phyloP scores from a whole-genome alignment of 2,113 vertebrate genomes.

The Neogobius melanostomus region DNA sequence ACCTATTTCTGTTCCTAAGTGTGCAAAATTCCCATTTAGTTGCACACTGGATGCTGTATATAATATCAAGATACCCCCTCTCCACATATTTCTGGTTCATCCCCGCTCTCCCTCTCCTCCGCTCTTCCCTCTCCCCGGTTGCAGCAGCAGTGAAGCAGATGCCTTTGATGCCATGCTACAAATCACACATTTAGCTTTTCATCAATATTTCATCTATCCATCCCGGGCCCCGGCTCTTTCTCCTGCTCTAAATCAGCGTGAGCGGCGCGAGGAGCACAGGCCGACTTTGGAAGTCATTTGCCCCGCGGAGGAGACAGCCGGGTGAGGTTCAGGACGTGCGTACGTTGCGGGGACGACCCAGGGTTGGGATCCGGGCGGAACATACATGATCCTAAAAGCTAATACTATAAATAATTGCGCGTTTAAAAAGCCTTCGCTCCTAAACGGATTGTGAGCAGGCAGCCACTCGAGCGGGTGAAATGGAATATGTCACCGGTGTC shows the following conservation, averaged over 20 bases:
- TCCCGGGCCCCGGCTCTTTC: constrained; percentile 39
- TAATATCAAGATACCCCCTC: neutral
- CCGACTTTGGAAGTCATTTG: constrained; percentile 47
- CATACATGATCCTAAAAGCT: neutral
- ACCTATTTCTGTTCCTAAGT: too few relatives aligned
- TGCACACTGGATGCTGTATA: neutral
- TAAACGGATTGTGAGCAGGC: neutral
- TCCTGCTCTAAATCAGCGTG: constrained; percentile 59
- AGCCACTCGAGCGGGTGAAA: neutral
- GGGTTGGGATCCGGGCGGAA: neutral
- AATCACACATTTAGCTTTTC: constrained; percentile 78
- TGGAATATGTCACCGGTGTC: neutral
- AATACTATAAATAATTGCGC: constrained; percentile 8
- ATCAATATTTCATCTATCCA: constrained; percentile 78
- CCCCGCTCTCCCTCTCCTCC: constrained; percentile 17
- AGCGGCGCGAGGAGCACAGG: constrained; percentile 12
- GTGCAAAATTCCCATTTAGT: neutral
- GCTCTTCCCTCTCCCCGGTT: constrained; percentile 24
- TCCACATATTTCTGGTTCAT: neutral
- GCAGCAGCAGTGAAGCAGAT: constrained; percentile 43
- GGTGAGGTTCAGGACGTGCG: neutral
- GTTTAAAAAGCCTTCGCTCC: neutral
- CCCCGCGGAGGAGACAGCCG: constrained; percentile 3
- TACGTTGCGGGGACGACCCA: neutral
- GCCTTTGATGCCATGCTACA: constrained; percentile 69